Conservation (phyloP, 2,113 vertebrate species). For the Eurypyga helias region DNA sequence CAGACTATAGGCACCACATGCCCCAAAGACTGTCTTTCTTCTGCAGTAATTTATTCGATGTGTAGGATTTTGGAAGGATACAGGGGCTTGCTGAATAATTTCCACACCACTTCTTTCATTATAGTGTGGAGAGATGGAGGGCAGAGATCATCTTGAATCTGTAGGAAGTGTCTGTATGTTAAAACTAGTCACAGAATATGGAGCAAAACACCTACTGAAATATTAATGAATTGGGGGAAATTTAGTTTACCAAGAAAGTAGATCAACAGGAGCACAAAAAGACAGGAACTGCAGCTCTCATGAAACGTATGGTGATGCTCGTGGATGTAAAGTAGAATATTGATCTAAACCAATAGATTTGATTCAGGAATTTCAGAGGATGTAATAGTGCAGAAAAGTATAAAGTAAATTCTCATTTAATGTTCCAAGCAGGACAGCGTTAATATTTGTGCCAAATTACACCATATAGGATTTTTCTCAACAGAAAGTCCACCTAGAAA, state of each 20-base stretch:
- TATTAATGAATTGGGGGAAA: background rate
- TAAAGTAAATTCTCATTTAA: background rate
- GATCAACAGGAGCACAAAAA: background rate
- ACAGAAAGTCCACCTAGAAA: background rate
- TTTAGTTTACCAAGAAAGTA: background rate
- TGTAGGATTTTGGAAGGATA: background rate
- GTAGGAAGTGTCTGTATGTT: background rate
- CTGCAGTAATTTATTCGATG: background rate
- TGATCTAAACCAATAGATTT: background rate
- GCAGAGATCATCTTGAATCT: slow-evolving; percentile 20
- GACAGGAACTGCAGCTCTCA: background rate
- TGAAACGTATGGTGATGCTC: background rate
- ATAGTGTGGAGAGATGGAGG: background rate
- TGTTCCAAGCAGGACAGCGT: background rate
- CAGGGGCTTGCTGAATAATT: background rate
- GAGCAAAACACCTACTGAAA: background rate
- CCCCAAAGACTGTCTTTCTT: too few species aligned
- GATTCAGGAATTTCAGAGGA: background rate
- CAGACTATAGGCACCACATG: too few species aligned
- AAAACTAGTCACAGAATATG: background rate
- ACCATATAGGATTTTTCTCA: background rate
- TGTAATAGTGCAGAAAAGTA: background rate
- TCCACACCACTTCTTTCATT: background rate
- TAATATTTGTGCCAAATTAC: background rate
- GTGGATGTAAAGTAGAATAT: background rate